Evolutionary conservation across 1,140 invertebrate species (phyloP).

Genomic region (Ruditapes philippinarum): DNA sequence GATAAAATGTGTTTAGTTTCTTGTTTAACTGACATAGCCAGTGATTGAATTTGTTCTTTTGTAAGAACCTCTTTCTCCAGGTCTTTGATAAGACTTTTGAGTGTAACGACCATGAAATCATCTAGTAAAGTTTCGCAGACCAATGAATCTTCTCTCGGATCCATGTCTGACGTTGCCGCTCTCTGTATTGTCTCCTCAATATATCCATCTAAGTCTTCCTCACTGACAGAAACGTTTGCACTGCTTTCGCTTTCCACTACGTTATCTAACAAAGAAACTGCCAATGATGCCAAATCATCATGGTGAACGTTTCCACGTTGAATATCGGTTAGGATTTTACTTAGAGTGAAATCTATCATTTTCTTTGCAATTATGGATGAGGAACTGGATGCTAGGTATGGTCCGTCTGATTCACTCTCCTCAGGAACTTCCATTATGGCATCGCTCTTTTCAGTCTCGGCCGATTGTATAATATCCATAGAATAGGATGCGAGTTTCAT

Average conservation of each 20-base stretch:
- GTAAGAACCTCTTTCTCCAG: slow-evolving; percentile 54
- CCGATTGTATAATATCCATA: slow-evolving; percentile 49
- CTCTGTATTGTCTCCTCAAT: slow-evolving; percentile 18
- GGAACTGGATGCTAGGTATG: slow-evolving; percentile 28
- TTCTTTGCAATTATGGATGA: slow-evolving; percentile 59
- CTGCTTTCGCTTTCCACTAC: neutral
- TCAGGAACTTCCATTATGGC: slow-evolving; percentile 7
- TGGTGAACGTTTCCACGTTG: slow-evolving; percentile 37
- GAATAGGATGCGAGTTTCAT: slow-evolving; percentile 60
- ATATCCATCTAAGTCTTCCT: slow-evolving; percentile 41
- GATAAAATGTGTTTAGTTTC: neutral
- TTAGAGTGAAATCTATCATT: slow-evolving; percentile 67
- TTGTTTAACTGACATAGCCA: slow-evolving; percentile 44
- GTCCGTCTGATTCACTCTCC: neutral
- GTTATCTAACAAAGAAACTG: slow-evolving; percentile 48
- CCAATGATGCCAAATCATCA: slow-evolving; percentile 61
- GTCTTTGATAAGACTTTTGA: slow-evolving; percentile 46
- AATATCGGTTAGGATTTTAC: slow-evolving; percentile 60
- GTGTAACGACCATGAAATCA: slow-evolving; percentile 51
- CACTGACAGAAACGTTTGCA: neutral
- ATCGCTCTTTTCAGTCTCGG: neutral
- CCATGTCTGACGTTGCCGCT: neutral
- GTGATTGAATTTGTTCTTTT: slow-evolving; percentile 20
- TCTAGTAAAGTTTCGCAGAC: slow-evolving; percentile 60
- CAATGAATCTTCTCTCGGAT: slow-evolving; percentile 41